A percentile compares a stretch with the other conserved stretches of the same genome.
Evolutionary conservation across 2,888 invertebrate genomes (phyloP).

Genomic region (Drosophila planitibia): DNA sequence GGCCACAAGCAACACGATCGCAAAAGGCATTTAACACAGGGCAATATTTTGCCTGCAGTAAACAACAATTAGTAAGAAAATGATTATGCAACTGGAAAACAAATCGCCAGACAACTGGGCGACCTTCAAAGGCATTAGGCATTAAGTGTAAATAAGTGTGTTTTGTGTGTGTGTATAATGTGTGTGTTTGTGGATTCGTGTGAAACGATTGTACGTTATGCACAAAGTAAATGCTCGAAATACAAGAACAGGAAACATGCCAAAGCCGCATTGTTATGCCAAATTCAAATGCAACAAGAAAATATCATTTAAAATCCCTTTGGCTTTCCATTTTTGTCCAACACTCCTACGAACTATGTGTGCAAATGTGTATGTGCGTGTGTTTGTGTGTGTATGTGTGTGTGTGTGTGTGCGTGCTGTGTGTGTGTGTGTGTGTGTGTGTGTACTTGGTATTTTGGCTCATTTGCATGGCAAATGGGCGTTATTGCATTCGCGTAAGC

Average conservation of each 20-base stretch:
- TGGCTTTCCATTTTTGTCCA: slow-evolving; percentile 47
- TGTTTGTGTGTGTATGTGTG: too few relatives aligned
- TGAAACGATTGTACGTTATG: slow-evolving; percentile 39
- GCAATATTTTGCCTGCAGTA: slow-evolving; percentile 35
- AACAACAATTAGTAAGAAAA: slow-evolving; percentile 68
- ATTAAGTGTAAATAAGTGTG: slow-evolving; percentile 10
- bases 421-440: slow-evolving; percentile 1
- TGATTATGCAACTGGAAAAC: slow-evolving; percentile 62
- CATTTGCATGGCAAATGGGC: slow-evolving; percentile 65
- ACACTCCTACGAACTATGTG: background rate
- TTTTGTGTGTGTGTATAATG: slow-evolving; percentile 1
- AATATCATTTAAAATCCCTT: slow-evolving; percentile 58
- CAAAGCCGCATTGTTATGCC: slow-evolving; percentile 24
- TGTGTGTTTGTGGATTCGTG: background rate
- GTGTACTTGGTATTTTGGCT: slow-evolving; percentile 10
- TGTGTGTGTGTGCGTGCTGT: background rate
- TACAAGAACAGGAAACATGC: slow-evolving; percentile 42
- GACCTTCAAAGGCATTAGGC: slow-evolving; percentile 53
- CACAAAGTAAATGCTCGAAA: slow-evolving; percentile 63
- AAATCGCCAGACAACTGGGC: slow-evolving; percentile 61
- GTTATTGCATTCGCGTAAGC: slow-evolving; percentile 36
- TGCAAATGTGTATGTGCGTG: background rate
- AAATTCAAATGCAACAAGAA: slow-evolving; percentile 64
- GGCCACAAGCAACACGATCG: slow-evolving; percentile 32
- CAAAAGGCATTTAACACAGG: slow-evolving; percentile 6